Percentiles rank a stretch among this genome's conserved stretches.
phyloP scores from a whole-genome alignment of 1,140 invertebrate genomes.

The Ectropis grisescens region DNA sequence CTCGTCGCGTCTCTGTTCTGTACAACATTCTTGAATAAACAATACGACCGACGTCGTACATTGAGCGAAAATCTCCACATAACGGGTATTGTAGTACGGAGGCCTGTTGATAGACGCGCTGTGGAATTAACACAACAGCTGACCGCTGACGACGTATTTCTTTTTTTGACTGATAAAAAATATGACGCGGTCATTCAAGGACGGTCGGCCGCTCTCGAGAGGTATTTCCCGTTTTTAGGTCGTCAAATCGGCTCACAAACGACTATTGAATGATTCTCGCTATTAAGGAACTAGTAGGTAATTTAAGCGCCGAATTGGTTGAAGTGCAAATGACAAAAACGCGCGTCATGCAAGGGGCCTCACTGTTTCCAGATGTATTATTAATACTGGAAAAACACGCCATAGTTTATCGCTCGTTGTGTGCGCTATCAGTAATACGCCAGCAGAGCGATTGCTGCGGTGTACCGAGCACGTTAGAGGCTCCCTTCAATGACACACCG shows the following conservation, averaged over 20 bases:
- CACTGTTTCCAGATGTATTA: constrained; percentile 50
- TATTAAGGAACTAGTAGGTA: neutral
- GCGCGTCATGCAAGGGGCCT: constrained; percentile 21
- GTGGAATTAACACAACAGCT: constrained; percentile 56
- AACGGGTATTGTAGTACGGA: constrained; percentile 24
- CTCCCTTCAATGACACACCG: constrained; percentile 6
- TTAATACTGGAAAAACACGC: constrained; percentile 57
- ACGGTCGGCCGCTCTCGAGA: constrained; percentile 42
- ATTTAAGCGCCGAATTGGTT: no score
- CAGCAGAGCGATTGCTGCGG: constrained; percentile 11
- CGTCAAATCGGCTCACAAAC: constrained; percentile 32
- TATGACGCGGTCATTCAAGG: constrained; percentile 57
- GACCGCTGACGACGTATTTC: constrained; percentile 44
- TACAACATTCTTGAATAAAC: no score
- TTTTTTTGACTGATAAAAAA: constrained; percentile 54
- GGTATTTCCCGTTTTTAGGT: constrained; percentile 49
- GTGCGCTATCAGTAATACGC: constrained; percentile 48
- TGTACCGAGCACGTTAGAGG: constrained; percentile 3
- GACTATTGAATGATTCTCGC: constrained; percentile 15
- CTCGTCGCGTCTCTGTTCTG: no score
- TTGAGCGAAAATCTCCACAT: no score
- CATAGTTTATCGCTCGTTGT: constrained; percentile 48
- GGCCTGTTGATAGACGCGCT: constrained; percentile 50
- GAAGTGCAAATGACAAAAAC: no score
- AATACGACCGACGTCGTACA: no score